Conservation (phyloP, 2,888 invertebrate species). For the Ormia ochracea region DNA sequence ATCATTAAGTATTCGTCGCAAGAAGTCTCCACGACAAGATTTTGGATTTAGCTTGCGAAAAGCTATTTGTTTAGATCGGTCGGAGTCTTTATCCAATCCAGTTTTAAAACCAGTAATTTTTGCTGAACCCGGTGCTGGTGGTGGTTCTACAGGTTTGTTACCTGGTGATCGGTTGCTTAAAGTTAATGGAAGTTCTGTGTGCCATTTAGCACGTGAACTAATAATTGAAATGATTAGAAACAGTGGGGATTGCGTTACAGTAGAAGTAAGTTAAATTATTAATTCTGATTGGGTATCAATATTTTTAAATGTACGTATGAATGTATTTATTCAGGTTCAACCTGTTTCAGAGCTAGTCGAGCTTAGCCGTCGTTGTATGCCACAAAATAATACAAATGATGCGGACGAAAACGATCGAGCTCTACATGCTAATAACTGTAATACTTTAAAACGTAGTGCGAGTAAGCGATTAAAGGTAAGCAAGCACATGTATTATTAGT, state of each 20-base stretch:
- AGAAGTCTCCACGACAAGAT: conserved; percentile 90
- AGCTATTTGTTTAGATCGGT: conserved; percentile 88
- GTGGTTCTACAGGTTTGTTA: conserved; percentile 87
- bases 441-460: conserved; percentile 89
- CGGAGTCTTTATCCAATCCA: conserved; percentile 74
- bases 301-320: neutral
- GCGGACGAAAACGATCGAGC: conserved; percentile 72
- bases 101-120: conserved; percentile 84
- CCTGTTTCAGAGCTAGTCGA: conserved; percentile 95
- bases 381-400: conserved; percentile 61
- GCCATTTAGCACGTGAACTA: conserved; percentile 90
- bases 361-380: conserved; percentile 85
- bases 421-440: conserved; percentile 78
- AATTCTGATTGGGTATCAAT: neutral
- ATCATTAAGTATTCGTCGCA: conserved; percentile 85
- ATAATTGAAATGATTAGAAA: conserved; percentile 95
- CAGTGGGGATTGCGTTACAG: conserved; percentile 87
- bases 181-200: conserved; percentile 91
- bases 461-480: conserved; percentile 84
- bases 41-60: conserved; percentile 95
- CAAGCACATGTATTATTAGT: neutral
- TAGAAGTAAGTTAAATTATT: conserved; percentile 82
- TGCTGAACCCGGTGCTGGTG: conserved; percentile 91
- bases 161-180: conserved; percentile 96
- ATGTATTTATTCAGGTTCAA: conserved; percentile 92